Conservation (phyloP, 2,113 vertebrate species). For the Cheilinus undulatus region DNA sequence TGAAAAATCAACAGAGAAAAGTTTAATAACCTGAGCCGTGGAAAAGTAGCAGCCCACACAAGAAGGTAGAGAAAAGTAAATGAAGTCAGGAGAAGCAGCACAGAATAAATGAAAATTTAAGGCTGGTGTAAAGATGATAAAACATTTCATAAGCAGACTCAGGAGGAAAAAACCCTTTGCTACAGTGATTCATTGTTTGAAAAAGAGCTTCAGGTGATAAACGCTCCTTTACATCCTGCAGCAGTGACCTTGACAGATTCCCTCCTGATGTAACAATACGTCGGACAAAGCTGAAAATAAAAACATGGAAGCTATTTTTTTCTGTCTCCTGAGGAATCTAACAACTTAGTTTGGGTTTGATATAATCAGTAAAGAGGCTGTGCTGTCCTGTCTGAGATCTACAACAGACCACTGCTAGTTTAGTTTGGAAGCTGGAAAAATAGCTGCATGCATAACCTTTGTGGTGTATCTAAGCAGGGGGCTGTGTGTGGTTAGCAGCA, state of each 20-base stretch:
- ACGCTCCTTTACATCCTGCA: conserved; percentile 30
- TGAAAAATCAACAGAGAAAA: background rate
- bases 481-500: too few species aligned
- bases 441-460: conserved; percentile 27
- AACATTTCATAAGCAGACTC: background rate
- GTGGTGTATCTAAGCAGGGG: too few species aligned
- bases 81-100: background rate
- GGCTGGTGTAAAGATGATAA: background rate
- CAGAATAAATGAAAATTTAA: background rate
- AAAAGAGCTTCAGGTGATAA: conserved; percentile 7
- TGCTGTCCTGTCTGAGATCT: conserved; percentile 15
- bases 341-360: conserved; percentile 32
- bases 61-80: background rate
- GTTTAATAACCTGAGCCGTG: conserved; percentile 15
- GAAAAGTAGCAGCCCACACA: background rate
- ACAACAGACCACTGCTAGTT: conserved; percentile 17
- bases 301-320: conserved; percentile 23
- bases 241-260: conserved; percentile 15
- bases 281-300: conserved; percentile 13
- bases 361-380: conserved; percentile 29
- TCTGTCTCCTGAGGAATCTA: conserved; percentile 24
- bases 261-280: background rate
- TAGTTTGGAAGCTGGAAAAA: conserved; percentile 40
- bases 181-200: background rate
- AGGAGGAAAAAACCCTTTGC: background rate